Percentiles rank a stretch among this genome's conserved stretches.
Evolutionary conservation across 2,888 invertebrate genomes (phyloP).

Genomic region (Eudasyphora cyanicolor): DNA sequence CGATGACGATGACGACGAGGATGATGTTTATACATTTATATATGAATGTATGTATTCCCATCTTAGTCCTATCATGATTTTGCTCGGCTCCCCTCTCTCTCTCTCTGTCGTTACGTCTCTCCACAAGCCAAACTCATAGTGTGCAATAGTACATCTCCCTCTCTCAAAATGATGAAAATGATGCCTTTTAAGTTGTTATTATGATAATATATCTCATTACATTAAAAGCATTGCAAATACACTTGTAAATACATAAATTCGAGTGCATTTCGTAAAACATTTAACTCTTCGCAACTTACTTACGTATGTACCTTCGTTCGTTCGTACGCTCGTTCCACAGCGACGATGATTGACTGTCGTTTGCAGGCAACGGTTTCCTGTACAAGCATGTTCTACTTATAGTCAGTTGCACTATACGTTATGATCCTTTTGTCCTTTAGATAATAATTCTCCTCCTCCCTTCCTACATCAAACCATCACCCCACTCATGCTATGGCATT

Average conservation of each 20-base stretch:
- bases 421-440: conserved; percentile 21
- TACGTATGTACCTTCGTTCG: not conserved
- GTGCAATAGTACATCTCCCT: no score
- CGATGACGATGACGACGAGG: not conserved
- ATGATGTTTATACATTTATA: not conserved
- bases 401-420: conserved; percentile 9
- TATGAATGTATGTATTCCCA: no score
- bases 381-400: conserved; percentile 1
- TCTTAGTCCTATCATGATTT: not conserved
- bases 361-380: no score
- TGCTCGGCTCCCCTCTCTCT: not conserved
- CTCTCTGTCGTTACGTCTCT: no score
- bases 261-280: conserved; percentile 30
- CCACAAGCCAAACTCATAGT: no score
- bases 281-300: not conserved
- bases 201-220: conserved; percentile 75
- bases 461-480: not conserved
- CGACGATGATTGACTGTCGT: no score
- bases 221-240: conserved; percentile 76
- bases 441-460: not conserved
- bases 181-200: conserved; percentile 47
- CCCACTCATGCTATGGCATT: not conserved
- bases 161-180: not conserved
- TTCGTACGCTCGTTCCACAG: not conserved
- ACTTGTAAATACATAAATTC: conserved; percentile 53